Evolutionary conservation across 2,797 vertebrate species (phyloP).

Genomic region (Lutjanus campechanus): DNA sequence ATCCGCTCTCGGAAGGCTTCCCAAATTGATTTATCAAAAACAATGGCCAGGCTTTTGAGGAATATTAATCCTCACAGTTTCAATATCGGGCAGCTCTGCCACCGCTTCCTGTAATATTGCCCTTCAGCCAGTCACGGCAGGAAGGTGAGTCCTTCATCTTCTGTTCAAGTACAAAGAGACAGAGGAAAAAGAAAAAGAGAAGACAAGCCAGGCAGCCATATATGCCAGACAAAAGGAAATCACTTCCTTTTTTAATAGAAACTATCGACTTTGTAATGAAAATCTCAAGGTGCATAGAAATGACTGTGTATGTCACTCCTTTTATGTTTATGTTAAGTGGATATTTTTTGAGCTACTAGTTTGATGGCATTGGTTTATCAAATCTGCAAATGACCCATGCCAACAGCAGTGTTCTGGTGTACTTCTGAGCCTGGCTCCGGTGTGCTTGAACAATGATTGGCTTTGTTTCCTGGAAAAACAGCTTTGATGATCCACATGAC

Average conservation of each 20-base stretch:
- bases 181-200: conserved; percentile 41
- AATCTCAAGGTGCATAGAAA: conserved; percentile 56
- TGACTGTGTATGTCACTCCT: conserved; percentile 31
- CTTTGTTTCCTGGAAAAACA: conserved; percentile 67
- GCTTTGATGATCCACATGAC: conserved; percentile 71
- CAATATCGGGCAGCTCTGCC: conserved; percentile 80
- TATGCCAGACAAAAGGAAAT: conserved; percentile 69
- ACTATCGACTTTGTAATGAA: conserved; percentile 66
- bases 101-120: conserved; percentile 81
- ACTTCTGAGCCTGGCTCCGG: conserved; percentile 45
- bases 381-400: conserved; percentile 68
- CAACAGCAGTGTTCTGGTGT: conserved; percentile 41
- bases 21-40: conserved; percentile 89
- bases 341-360: conserved; percentile 44
- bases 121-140: conserved; percentile 80
- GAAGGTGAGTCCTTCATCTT: conserved; percentile 85
- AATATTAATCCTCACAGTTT: conserved; percentile 87
- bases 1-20: conserved; percentile 85
- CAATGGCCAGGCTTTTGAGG: conserved; percentile 85
- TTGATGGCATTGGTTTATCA: conserved; percentile 61
- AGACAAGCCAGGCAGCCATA: conserved; percentile 48
- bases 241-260: conserved; percentile 67
- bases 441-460: conserved; percentile 50
- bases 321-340: conserved; percentile 55
- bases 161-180: conserved; percentile 73